phyloP scores from a whole-genome alignment of 2,113 vertebrate species.

The Colistium nudipinnis region DNA sequence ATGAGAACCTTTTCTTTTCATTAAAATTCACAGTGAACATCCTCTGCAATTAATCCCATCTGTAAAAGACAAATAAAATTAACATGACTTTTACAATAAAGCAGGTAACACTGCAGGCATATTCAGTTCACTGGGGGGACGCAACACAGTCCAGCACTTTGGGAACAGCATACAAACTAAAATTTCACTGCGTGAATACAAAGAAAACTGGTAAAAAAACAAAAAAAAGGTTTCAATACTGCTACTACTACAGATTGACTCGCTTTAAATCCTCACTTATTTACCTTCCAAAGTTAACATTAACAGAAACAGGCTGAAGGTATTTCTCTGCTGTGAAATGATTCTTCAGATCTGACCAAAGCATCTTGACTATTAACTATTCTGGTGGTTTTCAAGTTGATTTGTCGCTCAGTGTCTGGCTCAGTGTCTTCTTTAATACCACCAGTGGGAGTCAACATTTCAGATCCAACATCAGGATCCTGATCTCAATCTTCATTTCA shows the following conservation, averaged over 20 bases:
- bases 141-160: background rate
- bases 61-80: background rate
- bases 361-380: background rate
- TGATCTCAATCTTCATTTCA: background rate
- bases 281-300: background rate
- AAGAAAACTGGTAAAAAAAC: background rate
- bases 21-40: no score
- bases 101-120: background rate
- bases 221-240: no score
- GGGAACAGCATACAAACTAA: background rate
- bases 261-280: background rate
- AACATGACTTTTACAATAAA: constrained; percentile 1
- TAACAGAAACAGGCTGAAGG: background rate
- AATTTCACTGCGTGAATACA: background rate
- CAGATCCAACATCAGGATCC: background rate
- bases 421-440: background rate
- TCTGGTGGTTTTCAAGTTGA: background rate
- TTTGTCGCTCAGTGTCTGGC: background rate
- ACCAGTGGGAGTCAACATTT: background rate
- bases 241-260: no score
- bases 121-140: background rate
- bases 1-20: no score
- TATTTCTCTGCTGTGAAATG: no score
- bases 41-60: no score
- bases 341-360: background rate